Evolutionary conservation across 2,888 invertebrate species (phyloP), one percentile per base, ranked within the genome.

Genomic region (Phalera bucephala): DNA sequence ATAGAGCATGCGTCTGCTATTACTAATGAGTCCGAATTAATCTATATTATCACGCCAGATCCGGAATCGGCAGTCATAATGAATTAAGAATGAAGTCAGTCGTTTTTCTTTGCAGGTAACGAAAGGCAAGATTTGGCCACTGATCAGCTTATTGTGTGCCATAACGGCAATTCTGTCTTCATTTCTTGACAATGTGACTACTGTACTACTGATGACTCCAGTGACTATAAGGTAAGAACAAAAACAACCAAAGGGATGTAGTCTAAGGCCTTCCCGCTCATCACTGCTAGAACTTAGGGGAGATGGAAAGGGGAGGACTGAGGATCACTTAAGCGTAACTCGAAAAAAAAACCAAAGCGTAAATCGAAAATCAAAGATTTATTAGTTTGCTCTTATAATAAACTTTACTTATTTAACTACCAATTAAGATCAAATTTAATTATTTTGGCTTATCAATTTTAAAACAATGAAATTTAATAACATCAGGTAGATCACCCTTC

Each of bases 101-200:
- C n/a, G n/a, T n/a, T n/a, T n/a, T n/a, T 31, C 15, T 17, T 66
- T 63, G 57, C 60, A 96, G 96, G 87, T 95, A 30, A 96, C 97
- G 0, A 92, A 92, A 50, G 97, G 97, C 3, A 93, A 93, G 75
- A 91, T 95, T 2, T 97, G 97, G 97, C 95, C 95, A 0, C 83
- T 97, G 31, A 93, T 97, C 22, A 94, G 94, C 20, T 91, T 94
- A 0, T 87, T 97, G 0, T 96, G 96, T 61, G 75, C 93, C 13
- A 94, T 95, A 56, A 95, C 97, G 0, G 95, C 95, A 0, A 52
- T 95, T 0, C 73, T 96, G 0, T 97, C 97, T 0, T 94, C 95
- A 0, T 93, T 97, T 52, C 79, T 97, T 58, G 97, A 98, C 72
- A 97, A 96, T 60, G 97, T 97, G 19, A 97, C 97, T 0, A 97